These are phyloP conservation scores for Falcunculus frontatus DNA, from an alignment of 2,113 vertebrate genomes.

Conservation along the genomic window DNA sequence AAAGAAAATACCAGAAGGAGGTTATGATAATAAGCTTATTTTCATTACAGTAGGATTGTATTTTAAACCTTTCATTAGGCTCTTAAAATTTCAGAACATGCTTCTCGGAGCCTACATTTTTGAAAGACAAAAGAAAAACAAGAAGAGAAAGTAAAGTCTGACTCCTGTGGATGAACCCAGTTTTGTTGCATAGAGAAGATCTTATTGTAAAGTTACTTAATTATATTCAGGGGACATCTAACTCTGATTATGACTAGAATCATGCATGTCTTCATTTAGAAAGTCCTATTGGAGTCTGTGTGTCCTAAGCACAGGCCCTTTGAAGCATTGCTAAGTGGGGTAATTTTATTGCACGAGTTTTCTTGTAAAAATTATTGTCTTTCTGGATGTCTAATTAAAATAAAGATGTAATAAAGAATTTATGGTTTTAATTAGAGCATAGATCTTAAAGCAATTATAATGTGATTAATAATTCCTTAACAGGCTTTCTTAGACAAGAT, in stretches of 20 bases:
- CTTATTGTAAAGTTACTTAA: not conserved
- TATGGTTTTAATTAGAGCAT: constrained; percentile 76
- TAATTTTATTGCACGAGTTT: constrained; percentile 70
- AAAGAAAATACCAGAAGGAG: constrained; percentile 33
- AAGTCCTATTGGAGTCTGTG: not conserved
- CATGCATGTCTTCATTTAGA: not conserved
- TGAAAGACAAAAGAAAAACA: constrained; percentile 26
- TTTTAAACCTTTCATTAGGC: constrained; percentile 29
- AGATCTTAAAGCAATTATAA: constrained; percentile 78
- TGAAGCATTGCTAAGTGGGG: constrained; percentile 59
- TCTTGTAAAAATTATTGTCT: constrained; percentile 79
- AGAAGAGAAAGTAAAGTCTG: not conserved
- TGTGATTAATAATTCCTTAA: constrained; percentile 78
- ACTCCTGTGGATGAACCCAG: not conserved
- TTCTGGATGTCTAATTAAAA: constrained; percentile 78
- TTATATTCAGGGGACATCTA: constrained; percentile 6
- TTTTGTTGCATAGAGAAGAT: not conserved
- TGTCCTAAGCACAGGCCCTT: not conserved
- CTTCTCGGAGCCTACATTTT: not conserved
- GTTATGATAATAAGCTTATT: constrained; percentile 16
- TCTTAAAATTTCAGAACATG: constrained; percentile 19
- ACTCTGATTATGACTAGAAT: not conserved
- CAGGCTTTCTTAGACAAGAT: constrained; percentile 60
- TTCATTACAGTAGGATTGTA: constrained; percentile 37
- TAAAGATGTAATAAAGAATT: constrained; percentile 79